phyloP scores from a whole-genome alignment of 2,888 invertebrate genomes.

The Poecilus cupreus region DNA sequence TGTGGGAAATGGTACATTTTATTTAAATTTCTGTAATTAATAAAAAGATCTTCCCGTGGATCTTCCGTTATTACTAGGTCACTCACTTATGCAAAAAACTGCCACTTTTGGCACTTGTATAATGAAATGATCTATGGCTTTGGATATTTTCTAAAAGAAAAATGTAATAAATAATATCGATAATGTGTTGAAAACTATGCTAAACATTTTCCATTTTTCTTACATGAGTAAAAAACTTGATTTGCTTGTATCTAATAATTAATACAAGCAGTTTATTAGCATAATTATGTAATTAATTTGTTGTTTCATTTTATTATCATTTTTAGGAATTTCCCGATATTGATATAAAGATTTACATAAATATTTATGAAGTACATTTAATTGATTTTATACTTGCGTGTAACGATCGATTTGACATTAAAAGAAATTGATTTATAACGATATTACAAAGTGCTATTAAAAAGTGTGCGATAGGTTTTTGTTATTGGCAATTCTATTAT shows the following conservation, averaged over 20 bases:
- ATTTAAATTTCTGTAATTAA: too few relatives aligned
- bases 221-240: neutral
- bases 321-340: neutral
- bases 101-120: too few relatives aligned
- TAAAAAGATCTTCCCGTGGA: too few relatives aligned
- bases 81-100: too few relatives aligned
- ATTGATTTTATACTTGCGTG: neutral
- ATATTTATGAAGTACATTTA: neutral
- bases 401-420: neutral
- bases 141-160: neutral
- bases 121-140: too few relatives aligned
- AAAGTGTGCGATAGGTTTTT: neutral
- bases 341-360: neutral
- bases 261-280: neutral
- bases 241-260: neutral
- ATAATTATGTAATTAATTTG: neutral
- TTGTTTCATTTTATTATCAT: neutral
- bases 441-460: neutral
- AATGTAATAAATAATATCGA: neutral
- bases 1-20: too few relatives aligned
- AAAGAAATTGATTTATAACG: neutral
- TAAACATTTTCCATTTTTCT: neutral
- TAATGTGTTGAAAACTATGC: neutral
- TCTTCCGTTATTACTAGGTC: too few relatives aligned
- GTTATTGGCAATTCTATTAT: neutral